phyloP scores from a whole-genome alignment of 2,113 vertebrate species.

The Hemicordylus capensis region DNA sequence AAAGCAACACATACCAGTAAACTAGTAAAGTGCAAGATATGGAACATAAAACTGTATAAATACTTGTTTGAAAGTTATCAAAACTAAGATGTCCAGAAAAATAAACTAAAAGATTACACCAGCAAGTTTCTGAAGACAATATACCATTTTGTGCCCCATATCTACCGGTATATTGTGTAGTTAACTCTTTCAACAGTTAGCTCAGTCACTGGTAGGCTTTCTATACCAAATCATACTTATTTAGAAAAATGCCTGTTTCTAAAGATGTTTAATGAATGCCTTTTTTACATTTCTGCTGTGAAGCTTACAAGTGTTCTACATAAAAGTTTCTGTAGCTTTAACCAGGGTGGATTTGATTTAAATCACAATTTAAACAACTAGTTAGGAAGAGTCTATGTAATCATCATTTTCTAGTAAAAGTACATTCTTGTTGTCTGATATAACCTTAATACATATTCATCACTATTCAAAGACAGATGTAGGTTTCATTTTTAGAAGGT shows the following conservation, averaged over 20 bases:
- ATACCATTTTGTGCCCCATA: neutral
- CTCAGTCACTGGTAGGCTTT: neutral
- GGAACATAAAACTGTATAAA: neutral
- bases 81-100: neutral
- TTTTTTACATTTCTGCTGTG: neutral
- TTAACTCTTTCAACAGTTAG: neutral
- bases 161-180: no score
- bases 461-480: no score
- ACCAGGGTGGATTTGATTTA: neutral
- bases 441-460: no score
- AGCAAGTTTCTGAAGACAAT: neutral
- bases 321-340: neutral
- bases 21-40: neutral
- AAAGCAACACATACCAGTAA: neutral
- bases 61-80: neutral
- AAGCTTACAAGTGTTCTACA: neutral
- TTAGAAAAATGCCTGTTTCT: neutral
- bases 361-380: no score
- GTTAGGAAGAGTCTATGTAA: no score
- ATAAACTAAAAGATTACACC: neutral
- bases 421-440: no score
- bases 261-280: neutral
- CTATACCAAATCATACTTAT: neutral
- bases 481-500: no score
- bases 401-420: no score